phyloP scores from a whole-genome alignment of 2,888 invertebrate genomes.

The Chymomyza caudatula region DNA sequence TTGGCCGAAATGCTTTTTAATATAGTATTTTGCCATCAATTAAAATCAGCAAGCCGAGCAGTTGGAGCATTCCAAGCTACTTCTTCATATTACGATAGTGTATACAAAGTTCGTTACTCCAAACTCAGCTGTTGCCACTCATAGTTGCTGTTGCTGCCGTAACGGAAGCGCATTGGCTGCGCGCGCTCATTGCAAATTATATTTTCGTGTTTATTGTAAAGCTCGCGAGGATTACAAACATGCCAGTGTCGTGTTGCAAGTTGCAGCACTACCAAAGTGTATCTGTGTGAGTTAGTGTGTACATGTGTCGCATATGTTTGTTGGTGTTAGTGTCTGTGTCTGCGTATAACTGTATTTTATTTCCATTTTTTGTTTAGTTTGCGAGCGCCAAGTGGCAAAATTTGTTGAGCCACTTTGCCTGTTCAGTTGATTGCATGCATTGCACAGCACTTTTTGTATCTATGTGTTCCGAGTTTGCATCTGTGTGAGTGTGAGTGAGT shows the following conservation, averaged over 20 bases:
- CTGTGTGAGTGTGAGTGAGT: background rate
- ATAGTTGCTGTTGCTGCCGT: constrained; percentile 38
- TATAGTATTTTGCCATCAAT: no score
- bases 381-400: constrained; percentile 61
- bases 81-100: no score
- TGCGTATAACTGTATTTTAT: constrained; percentile 7
- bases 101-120: background rate
- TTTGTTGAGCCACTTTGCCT: constrained; percentile 58
- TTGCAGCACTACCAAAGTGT: background rate
- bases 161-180: constrained; percentile 40
- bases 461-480: background rate
- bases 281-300: background rate
- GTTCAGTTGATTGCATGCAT: background rate
- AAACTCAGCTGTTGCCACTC: constrained; percentile 23
- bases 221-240: constrained; percentile 60
- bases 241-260: constrained; percentile 10
- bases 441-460: background rate
- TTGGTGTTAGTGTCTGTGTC: background rate
- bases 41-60: no score
- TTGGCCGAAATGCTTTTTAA: no score
- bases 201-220: constrained; percentile 69
- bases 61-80: no score
- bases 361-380: constrained; percentile 31
- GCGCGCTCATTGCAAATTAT: constrained; percentile 55
- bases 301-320: background rate